These are phyloP conservation scores for Agrotis exclamationis DNA, from an alignment of 2,888 invertebrate genomes.

Conservation along the genomic window DNA sequence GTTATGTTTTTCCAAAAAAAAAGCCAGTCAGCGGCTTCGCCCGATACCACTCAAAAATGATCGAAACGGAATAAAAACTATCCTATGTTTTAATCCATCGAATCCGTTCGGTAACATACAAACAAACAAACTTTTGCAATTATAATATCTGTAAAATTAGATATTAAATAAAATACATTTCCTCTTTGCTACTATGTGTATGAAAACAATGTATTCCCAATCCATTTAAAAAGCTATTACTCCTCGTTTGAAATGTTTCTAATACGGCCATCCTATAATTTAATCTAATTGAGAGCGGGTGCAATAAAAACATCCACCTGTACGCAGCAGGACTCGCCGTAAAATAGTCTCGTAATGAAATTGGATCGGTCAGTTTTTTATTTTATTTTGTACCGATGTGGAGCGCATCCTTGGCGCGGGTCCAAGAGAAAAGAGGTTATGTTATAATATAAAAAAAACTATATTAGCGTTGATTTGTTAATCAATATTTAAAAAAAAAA, in stretches of 20 bases:
- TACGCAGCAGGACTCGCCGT: slow-evolving; percentile 76
- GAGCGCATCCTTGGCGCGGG: slow-evolving; percentile 64
- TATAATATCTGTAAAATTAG: no score
- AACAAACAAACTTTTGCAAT: no score
- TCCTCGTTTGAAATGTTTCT: slow-evolving; percentile 11
- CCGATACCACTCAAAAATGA: no score
- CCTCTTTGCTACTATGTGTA: no score
- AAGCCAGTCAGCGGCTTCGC: no score
- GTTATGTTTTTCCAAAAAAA: no score
- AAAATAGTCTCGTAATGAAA: slow-evolving; percentile 85
- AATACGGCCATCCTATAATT: slow-evolving; percentile 23
- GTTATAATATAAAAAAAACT: background rate
- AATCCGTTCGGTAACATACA: no score
- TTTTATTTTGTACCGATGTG: slow-evolving; percentile 65
- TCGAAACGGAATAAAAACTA: no score
- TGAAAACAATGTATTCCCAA: background rate
- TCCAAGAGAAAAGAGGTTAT: slow-evolving; percentile 57
- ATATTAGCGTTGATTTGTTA: background rate
- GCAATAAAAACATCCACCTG: slow-evolving; percentile 71
- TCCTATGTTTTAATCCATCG: no score
- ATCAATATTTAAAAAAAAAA: background rate
- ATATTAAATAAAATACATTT: no score
- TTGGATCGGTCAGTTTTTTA: slow-evolving; percentile 81
- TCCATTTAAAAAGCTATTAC: slow-evolving; percentile 2
- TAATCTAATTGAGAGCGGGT: slow-evolving; percentile 39